These are phyloP conservation scores for Ornithoptera alexandrae DNA, from an alignment of 2,888 invertebrate genomes.

Conservation along the genomic window DNA sequence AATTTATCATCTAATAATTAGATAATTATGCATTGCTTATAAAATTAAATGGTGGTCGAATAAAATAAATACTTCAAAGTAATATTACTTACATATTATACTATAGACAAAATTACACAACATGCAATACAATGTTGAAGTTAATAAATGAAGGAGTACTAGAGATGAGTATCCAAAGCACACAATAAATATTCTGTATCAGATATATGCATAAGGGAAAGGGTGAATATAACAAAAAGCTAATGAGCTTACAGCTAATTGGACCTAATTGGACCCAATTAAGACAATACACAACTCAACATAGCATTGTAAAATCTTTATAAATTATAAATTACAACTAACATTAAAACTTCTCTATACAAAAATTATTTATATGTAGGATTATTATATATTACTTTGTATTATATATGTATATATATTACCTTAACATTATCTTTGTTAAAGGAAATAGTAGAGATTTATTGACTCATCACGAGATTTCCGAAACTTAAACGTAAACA, in stretches of 20 bases:
- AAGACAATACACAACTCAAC: background rate
- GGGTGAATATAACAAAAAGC: background rate
- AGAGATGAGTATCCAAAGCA: background rate
- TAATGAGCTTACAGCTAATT: background rate
- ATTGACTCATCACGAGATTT: too few relatives aligned
- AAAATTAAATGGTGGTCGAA: too few relatives aligned
- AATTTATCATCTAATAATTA: too few relatives aligned
- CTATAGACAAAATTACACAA: background rate
- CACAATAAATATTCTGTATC: background rate
- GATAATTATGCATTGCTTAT: too few relatives aligned
- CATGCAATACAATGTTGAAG: background rate
- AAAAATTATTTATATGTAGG: background rate
- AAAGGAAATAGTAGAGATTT: too few relatives aligned
- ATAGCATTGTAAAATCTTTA: background rate
- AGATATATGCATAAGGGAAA: background rate
- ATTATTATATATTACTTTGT: too few relatives aligned
- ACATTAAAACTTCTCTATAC: background rate
- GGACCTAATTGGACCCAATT: constrained; percentile 1
- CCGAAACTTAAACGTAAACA: too few relatives aligned
- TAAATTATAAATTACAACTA: background rate
- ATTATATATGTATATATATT: too few relatives aligned
- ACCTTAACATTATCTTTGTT: too few relatives aligned
- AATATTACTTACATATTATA: background rate
- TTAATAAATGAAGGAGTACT: background rate
- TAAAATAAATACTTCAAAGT: background rate